Conservation (phyloP, 2,888 invertebrate genomes). For the Trichopria drosophilae region DNA sequence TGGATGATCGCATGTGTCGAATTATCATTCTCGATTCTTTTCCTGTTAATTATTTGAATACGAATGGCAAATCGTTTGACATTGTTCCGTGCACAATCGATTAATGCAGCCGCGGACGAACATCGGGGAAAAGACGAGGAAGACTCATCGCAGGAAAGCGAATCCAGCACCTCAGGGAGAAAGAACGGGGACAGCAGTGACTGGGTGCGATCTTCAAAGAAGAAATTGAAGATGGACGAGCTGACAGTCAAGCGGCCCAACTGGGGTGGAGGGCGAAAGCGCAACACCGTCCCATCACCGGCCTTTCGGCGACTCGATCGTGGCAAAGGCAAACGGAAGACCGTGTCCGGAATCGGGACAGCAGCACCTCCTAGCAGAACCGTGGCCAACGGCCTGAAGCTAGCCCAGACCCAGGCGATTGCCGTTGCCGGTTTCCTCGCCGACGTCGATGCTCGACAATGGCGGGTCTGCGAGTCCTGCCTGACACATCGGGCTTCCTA, state of each 20-base stretch:
- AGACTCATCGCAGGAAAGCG: conserved; percentile 48
- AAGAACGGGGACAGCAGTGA: conserved; percentile 33
- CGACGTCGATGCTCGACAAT: conserved; percentile 60
- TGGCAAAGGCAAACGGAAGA: too few relatives aligned
- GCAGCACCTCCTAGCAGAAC: conserved; percentile 52
- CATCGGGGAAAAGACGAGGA: conserved; percentile 40
- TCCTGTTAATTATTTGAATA: too few relatives aligned
- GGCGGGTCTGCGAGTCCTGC: conserved; percentile 57
- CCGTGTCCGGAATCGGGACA: conserved; percentile 24
- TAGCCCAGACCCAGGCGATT: conserved; percentile 74
- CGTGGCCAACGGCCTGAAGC: conserved; percentile 70
- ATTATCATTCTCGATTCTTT: too few relatives aligned
- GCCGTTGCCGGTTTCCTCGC: conserved; percentile 71
- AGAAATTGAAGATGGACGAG: conserved; percentile 25
- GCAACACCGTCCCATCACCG: background rate
- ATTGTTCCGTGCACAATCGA: too few relatives aligned
- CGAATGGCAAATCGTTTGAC: too few relatives aligned
- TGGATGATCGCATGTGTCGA: too few relatives aligned
- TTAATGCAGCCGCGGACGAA: conserved; percentile 36
- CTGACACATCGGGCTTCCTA: conserved; percentile 66
- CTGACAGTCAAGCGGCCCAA: conserved; percentile 31
- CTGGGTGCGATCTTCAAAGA: conserved; percentile 32
- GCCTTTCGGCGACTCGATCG: too few relatives aligned
- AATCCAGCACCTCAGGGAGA: conserved; percentile 43
- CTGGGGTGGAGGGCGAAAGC: background rate